Evolutionary conservation across 2,888 invertebrate genomes (phyloP), one percentile per base, ranked within the genome.

Genomic region (Arenicola marina): DNA sequence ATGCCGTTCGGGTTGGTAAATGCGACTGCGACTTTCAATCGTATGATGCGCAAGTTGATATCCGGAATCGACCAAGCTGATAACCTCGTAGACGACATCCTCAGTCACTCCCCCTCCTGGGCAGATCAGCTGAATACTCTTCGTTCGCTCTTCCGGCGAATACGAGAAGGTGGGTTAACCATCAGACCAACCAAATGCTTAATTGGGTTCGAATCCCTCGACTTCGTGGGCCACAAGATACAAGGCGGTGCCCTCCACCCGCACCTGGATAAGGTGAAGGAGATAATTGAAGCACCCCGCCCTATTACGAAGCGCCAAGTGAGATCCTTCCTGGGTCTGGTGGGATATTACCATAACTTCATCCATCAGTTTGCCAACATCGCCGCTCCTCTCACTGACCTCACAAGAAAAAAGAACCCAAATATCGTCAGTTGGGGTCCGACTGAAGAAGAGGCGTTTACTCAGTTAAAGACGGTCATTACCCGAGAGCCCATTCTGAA

Each of bases 311-410:
- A 53, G 53, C 28, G 32, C 28, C 15, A 31, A n/a, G 53, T 53
- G 7, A 28, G 53, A 31, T 53, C 53, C 7, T 53, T 53, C 32
- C 4, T 31, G 4, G 53, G 29, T 18, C 24, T 53, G 31, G 53
- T 32, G 7, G 32, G 31, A 18, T 53, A 53, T 32, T 53, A 53
- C 32, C 7, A 62, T 33, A 62, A 59, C 28, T 63, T 48, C 38
- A 57, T 70, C 21, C 69, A 67, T 0, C 66, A 67, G 33, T 70
- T 71, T 34, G 31, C 66, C 4, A 51, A 45, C 7, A 55, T 71
- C n/a, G 64, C 69, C 2, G 33, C 46, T 1, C 65, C 68, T 2
- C 45, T 72, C 21, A 66, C 68, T 11, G 68, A 67, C 18, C 48
- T 69, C 32, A 65, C 67, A 2, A 68, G 60, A 32, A 70, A 64